Evolutionary conservation across 2,888 invertebrate genomes (phyloP).

Genomic region (Neoascia interrupta): DNA sequence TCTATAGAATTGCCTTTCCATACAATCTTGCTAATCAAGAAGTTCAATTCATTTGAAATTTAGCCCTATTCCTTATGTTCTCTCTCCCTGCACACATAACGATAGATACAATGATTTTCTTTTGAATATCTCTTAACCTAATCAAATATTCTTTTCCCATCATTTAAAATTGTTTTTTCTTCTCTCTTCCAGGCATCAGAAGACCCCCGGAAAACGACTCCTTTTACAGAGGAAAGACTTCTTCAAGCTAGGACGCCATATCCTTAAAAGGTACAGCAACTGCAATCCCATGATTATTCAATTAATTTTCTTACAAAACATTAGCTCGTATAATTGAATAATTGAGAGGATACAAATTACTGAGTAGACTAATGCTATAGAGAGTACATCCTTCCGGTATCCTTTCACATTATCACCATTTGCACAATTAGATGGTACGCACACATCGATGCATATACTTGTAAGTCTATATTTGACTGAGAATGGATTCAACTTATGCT

Average conservation of each 20-base stretch:
- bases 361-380: constrained; percentile 59
- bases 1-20: too few species aligned
- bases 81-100: too few species aligned
- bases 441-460: constrained; percentile 27
- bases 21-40: too few species aligned
- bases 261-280: constrained; percentile 46
- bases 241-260: neutral
- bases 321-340: constrained; percentile 65
- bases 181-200: too few species aligned
- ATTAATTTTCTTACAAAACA: constrained; percentile 67
- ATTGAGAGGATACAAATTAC: constrained; percentile 68
- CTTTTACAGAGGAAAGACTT: too few species aligned
- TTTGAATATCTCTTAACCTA: too few species aligned
- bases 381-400: constrained; percentile 56
- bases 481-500: neutral
- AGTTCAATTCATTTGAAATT: too few species aligned
- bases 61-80: too few species aligned
- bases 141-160: too few species aligned
- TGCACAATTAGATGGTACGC: constrained; percentile 58
- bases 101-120: too few species aligned
- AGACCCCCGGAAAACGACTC: too few species aligned
- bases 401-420: constrained; percentile 54
- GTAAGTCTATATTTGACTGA: constrained; percentile 29
- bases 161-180: too few species aligned
- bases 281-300: constrained; percentile 60